A percentile compares a stretch with the other conserved stretches of the same genome.
These are phyloP conservation scores for Acrobasis consociella DNA, from an alignment of 2,888 invertebrate genomes.

Conservation along the genomic window DNA sequence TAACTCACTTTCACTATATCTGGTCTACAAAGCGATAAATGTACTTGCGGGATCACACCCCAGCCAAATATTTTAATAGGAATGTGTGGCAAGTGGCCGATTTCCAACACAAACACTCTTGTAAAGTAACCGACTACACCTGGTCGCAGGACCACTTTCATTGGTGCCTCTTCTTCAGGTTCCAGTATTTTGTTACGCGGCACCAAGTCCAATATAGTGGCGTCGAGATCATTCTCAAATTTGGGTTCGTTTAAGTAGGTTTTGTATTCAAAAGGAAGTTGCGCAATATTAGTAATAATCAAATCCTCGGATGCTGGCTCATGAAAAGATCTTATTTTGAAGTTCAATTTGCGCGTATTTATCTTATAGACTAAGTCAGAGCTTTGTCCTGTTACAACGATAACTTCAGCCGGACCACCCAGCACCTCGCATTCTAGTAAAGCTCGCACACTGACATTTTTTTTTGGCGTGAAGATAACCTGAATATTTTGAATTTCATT, in stretches of 20 bases:
- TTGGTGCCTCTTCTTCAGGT: slow-evolving; percentile 59
- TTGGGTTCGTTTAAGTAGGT: slow-evolving; percentile 60
- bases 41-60: slow-evolving; percentile 83
- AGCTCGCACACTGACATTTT: slow-evolving; percentile 70
- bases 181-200: slow-evolving; percentile 69
- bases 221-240: slow-evolving; percentile 61
- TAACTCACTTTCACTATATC: slow-evolving; percentile 50
- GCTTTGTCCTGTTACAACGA: slow-evolving; percentile 76
- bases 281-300: slow-evolving; percentile 75
- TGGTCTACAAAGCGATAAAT: slow-evolving; percentile 72
- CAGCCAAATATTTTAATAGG: slow-evolving; percentile 80
- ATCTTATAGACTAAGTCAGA: slow-evolving; percentile 77
- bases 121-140: slow-evolving; percentile 81
- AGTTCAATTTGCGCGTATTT: slow-evolving; percentile 65
- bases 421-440: slow-evolving; percentile 76
- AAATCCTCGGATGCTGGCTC: slow-evolving; percentile 62
- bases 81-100: slow-evolving; percentile 80
- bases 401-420: slow-evolving; percentile 80
- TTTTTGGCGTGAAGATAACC: slow-evolving; percentile 71
- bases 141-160: slow-evolving; percentile 77
- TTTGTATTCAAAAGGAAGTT: slow-evolving; percentile 68
- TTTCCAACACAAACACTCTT: slow-evolving; percentile 72
- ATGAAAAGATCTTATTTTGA: slow-evolving; percentile 72
- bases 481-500: slow-evolving; percentile 74
- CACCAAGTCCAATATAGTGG: slow-evolving; percentile 67